Evolutionary conservation across 64 coral and sea anemone species (phyloP).

Genomic region (Porites australiensis): DNA sequence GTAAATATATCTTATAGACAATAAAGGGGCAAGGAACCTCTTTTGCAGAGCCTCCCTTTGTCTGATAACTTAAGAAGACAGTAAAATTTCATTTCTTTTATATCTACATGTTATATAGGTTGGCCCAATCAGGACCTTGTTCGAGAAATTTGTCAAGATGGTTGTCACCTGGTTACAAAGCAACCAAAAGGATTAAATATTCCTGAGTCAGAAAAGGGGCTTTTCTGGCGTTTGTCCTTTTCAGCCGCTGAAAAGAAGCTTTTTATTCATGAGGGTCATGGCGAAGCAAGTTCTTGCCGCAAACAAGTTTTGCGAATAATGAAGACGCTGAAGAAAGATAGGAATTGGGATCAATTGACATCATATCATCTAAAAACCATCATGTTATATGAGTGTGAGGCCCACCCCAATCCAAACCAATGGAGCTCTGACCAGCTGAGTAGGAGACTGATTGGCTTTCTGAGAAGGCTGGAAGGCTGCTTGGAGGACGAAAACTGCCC

Average conservation of each 20-base stretch:
- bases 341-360: conserved; percentile 17
- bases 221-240: conserved; percentile 50
- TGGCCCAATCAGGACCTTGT: conserved; percentile 41
- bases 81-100: too few relatives aligned
- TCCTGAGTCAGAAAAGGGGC: background rate
- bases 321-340: conserved; percentile 26
- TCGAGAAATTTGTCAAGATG: background rate
- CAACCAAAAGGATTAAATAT: background rate
- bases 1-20: too few relatives aligned
- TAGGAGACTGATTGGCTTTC: too few relatives aligned
- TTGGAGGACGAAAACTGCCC: too few relatives aligned
- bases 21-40: too few relatives aligned
- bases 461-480: too few relatives aligned
- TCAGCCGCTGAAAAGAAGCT: conserved; percentile 51
- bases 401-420: background rate
- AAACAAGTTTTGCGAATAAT: conserved; percentile 32
- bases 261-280: background rate
- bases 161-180: conserved; percentile 58
- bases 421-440: conserved; percentile 24
- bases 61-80: too few relatives aligned
- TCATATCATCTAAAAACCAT: conserved; percentile 78
- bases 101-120: too few relatives aligned
- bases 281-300: conserved; percentile 5
- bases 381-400: conserved; percentile 58
- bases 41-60: too few relatives aligned